Percentiles rank a stretch among this genome's conserved stretches.
phyloP scores from a whole-genome alignment of 2,113 vertebrate genomes.

The Plecotus auritus region DNA sequence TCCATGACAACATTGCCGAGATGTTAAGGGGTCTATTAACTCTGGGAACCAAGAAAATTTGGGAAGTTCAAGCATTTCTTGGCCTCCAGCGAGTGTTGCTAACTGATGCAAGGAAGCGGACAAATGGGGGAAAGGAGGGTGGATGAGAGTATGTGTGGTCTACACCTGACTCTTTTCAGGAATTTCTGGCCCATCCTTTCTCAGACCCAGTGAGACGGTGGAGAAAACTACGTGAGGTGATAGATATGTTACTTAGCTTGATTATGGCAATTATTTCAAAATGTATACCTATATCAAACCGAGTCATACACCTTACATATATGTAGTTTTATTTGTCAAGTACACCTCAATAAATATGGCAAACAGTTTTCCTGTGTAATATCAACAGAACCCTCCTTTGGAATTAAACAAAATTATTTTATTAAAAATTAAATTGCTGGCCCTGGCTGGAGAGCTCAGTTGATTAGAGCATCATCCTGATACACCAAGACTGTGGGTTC shows the following conservation, averaged over 20 bases:
- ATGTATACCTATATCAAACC: not conserved
- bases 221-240: not conserved
- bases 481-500: too few species aligned
- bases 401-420: constrained; percentile 19
- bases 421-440: constrained; percentile 22
- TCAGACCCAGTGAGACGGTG: not conserved
- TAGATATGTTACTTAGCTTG: not conserved
- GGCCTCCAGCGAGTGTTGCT: not conserved
- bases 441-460: not conserved
- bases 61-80: not conserved
- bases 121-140: not conserved
- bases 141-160: not conserved
- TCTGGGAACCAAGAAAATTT: not conserved
- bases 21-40: not conserved
- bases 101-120: not conserved
- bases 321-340: not conserved
- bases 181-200: not conserved
- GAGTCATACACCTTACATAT: not conserved
- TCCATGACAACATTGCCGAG: not conserved
- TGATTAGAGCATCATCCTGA: not conserved
- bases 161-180: not conserved
- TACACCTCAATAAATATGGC: not conserved
- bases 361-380: not conserved
- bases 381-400: not conserved
- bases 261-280: not conserved